A percentile compares a stretch with the other conserved stretches of the same genome.
phyloP scores from a whole-genome alignment of 1,140 invertebrate species.

The Wasmannia auropunctata region DNA sequence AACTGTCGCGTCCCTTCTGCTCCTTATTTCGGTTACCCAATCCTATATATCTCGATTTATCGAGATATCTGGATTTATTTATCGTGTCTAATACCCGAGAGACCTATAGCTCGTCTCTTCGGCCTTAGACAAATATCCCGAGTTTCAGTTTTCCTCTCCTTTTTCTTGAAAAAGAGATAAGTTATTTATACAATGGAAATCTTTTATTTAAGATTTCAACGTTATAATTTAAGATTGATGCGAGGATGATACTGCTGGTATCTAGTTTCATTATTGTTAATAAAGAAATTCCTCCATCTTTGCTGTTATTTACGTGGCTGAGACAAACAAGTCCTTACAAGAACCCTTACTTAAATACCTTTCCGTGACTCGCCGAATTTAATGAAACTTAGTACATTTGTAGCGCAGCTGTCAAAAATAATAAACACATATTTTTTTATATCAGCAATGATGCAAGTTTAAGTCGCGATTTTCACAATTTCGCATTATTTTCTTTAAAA shows the following conservation, averaged over 20 bases:
- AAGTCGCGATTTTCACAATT: no score
- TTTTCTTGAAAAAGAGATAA: not conserved
- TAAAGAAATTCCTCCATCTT: not conserved
- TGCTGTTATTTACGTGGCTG: not conserved
- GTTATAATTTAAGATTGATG: not conserved
- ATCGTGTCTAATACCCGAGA: not conserved
- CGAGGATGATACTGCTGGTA: not conserved
- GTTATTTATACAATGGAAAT: not conserved
- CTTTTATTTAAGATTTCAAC: not conserved
- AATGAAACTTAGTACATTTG: no score
- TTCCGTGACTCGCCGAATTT: no score
- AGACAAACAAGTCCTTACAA: not conserved
- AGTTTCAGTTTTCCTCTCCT: not conserved
- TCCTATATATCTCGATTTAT: not conserved
- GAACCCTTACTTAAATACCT: no score
- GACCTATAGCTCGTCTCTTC: not conserved
- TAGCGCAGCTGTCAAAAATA: no score
- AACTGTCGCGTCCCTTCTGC: constrained; percentile 8
- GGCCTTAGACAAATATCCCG: not conserved
- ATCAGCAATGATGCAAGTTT: no score
- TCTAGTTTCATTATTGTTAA: not conserved
- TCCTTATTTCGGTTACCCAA: constrained; percentile 22
- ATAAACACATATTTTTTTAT: no score
- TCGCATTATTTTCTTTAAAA: no score
- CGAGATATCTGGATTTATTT: constrained; percentile 30